A percentile compares a stretch with the other conserved stretches of the same genome.
phyloP scores from a whole-genome alignment of 1,140 invertebrate species.

The Amphibalanus amphitrite region DNA sequence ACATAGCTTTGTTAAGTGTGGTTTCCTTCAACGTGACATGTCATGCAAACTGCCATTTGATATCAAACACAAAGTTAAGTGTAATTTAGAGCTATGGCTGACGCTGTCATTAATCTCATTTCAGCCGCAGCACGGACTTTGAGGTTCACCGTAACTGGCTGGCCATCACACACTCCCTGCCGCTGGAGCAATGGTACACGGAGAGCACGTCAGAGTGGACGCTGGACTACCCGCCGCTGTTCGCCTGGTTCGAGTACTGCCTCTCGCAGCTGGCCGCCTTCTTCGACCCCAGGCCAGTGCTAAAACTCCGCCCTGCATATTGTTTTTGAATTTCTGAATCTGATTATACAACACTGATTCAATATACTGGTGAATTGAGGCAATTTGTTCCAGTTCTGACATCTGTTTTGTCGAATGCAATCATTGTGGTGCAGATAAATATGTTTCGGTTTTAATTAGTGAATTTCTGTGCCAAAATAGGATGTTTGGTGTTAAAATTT shows the following conservation, averaged over 20 bases:
- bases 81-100: too few species aligned
- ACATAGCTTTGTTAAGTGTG: too few species aligned
- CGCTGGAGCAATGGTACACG: constrained; percentile 74
- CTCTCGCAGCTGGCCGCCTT: constrained; percentile 55
- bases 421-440: neutral
- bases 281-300: constrained; percentile 42
- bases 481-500: too few species aligned
- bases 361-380: constrained; percentile 40
- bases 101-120: too few species aligned
- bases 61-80: too few species aligned
- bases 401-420: neutral
- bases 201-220: constrained; percentile 90
- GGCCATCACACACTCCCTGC: constrained; percentile 73
- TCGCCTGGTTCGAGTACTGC: constrained; percentile 89
- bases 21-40: too few species aligned
- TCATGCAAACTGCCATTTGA: too few species aligned
- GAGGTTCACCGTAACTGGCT: constrained; percentile 98
- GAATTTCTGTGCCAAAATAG: too few species aligned
- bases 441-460: neutral
- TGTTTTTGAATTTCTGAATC: neutral
- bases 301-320: neutral
- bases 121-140: constrained; percentile 72
- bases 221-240: constrained; percentile 95
- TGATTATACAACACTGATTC: constrained; percentile 3
- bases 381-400: constrained; percentile 58